Evolutionary conservation across 1,140 invertebrate genomes (phyloP), one percentile per base, ranked within the genome.

Genomic region (Agrilus planipennis): DNA sequence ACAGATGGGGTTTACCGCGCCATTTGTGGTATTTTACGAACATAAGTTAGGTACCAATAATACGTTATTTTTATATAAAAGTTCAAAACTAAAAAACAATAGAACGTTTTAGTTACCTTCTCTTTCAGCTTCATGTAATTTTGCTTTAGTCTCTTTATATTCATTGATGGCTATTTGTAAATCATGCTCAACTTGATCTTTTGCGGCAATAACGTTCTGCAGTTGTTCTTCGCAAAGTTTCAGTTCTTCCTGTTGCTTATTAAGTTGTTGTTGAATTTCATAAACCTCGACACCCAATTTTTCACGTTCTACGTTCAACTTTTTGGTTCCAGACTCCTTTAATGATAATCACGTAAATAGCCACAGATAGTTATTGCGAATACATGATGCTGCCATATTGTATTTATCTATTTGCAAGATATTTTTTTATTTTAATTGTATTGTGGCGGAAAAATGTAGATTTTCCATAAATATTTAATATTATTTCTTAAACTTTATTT

Each of bases 241-340:
- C 7, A 61, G 37, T 3, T 36, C 41, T 32, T 47, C 43, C 36
- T 58, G 53, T 42, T 59, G 58, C 23, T 48, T 50, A 23, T 42
- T 15, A 14, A 58, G 46, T n/a, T 46, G 35, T 43, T 59, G 55
- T 34, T 60, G 56, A 4, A 34, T 38, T 47, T 60, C 57, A 41
- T 58, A 62, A 2, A 50, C 41, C 36, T 55, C 46, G n/a, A 52
- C 30, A 5, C 60, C 60, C 6, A 62, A 15, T 14, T 46, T 20
- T 35, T 59, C 58, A 6, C 41, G 49, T 36, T 53, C 47, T 6
- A 34, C 43, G 7, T 44, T 42, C 39, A 47, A 54, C 28, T 51
- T 52, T 22, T 58, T 58, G 1, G 47, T 41, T 5, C 46, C 57
- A 9, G 44, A 46, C 41, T 60, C 56, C 42, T 55, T n/a, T n/a